Percentiles rank a stretch among this genome's conserved stretches.
Conservation (phyloP, 2,888 invertebrate genomes). For the Epinotia brunnichana region DNA sequence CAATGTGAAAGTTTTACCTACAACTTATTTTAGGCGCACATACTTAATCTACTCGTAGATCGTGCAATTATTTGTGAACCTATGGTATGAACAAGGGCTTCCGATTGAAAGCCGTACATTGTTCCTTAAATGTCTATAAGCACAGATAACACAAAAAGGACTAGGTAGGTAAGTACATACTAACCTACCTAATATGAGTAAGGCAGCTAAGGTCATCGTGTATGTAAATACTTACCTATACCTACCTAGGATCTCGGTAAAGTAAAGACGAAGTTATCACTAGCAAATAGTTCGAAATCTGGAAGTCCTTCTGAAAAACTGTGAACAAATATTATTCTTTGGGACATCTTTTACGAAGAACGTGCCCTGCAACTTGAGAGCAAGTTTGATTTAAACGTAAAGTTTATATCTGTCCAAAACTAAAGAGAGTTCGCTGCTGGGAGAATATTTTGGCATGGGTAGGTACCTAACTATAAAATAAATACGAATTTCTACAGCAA, state of each 20-base stretch:
- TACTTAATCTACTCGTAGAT: too few relatives aligned
- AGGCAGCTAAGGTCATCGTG: too few relatives aligned
- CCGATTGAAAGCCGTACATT: too few relatives aligned
- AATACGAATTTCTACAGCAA: slow-evolving; percentile 4
- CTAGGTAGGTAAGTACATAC: too few relatives aligned
- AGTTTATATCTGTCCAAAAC: slow-evolving; percentile 64
- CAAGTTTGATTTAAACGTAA: slow-evolving; percentile 71
- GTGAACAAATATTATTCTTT: slow-evolving; percentile 59
- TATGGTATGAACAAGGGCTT: too few relatives aligned
- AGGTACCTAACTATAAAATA: slow-evolving; percentile 20
- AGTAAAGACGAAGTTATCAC: slow-evolving; percentile 33
- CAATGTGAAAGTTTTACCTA: too few relatives aligned
- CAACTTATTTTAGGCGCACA: too few relatives aligned
- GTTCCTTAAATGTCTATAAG: too few relatives aligned
- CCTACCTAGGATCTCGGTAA: background rate
- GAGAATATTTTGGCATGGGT: slow-evolving; percentile 49
- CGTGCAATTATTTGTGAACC: too few relatives aligned
- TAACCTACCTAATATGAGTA: too few relatives aligned
- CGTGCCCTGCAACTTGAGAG: slow-evolving; percentile 54
- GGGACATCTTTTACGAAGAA: slow-evolving; percentile 51
- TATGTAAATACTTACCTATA: background rate
- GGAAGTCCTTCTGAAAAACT: slow-evolving; percentile 47
- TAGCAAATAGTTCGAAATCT: slow-evolving; percentile 45
- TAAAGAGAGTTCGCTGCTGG: slow-evolving; percentile 54
- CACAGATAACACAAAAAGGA: too few relatives aligned